Percentiles rank a stretch among this genome's conserved stretches.
Conservation (phyloP, 2,888 invertebrate species). For the Amphipyra berbera region DNA sequence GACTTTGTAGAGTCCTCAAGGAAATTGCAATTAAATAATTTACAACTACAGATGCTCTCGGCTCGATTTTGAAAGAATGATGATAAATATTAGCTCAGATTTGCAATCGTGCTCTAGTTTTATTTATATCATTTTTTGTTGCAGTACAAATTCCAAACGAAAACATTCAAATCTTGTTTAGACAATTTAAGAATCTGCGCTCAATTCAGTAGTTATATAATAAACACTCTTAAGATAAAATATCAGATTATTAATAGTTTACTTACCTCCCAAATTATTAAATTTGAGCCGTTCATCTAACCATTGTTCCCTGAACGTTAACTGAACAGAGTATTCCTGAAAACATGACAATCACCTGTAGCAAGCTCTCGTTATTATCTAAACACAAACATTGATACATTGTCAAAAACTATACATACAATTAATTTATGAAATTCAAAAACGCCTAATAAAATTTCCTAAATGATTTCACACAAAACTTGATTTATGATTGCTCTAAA, state of each 20-base stretch:
- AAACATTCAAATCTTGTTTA: too few relatives aligned
- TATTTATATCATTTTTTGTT: too few relatives aligned
- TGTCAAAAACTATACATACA: conserved; percentile 45
- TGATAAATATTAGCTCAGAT: too few relatives aligned
- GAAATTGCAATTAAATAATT: too few relatives aligned
- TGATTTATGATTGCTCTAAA: conserved; percentile 6
- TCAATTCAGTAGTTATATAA: too few relatives aligned
- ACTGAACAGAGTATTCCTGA: conserved; percentile 99
- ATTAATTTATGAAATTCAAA: neutral
- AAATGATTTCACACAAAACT: neutral
- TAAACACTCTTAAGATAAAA: too few relatives aligned
- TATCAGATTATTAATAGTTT: neutral
- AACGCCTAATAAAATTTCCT: neutral
- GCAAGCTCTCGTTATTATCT: conserved; percentile 8
- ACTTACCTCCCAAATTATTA: conserved; percentile 95
- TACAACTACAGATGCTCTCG: too few relatives aligned
- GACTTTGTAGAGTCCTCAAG: too few relatives aligned
- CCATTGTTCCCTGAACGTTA: conserved; percentile 99
- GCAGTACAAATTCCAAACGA: too few relatives aligned
- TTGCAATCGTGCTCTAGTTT: too few relatives aligned
- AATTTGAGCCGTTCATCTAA: conserved; percentile 97
- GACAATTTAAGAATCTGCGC: too few relatives aligned
- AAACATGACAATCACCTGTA: conserved; percentile 71
- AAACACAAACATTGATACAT: conserved; percentile 49
- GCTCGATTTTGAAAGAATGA: too few relatives aligned